Evolutionary conservation across 2,113 vertebrate genomes (phyloP), one percentile per base, ranked within the genome.

Genomic region (Platichthys flesus): DNA sequence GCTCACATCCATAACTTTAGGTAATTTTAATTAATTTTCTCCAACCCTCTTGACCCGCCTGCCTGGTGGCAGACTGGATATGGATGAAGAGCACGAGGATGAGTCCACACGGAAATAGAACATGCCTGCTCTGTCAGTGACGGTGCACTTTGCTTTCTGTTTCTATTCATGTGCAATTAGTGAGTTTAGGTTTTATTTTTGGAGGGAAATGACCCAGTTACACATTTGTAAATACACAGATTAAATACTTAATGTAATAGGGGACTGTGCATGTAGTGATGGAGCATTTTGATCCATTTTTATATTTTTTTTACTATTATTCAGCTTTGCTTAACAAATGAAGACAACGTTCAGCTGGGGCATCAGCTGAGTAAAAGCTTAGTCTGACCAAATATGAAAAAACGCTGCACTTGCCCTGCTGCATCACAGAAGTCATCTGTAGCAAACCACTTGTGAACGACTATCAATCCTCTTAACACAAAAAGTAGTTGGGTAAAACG

Each of bases 371-470:
- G 58, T 49, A 8, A 62, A 67, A 82, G 51, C 2, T 0, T 68
- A 20, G 14, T 51, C n/a, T 49, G 57, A 21, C 68, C 64, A 58
- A 64, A 79, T 68, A 21, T 68, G 59, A 65, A 74, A 28, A 54
- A 64, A 54, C 7, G 0, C 23, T 49, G 4, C 1, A 18, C 37
- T 52, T 15, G 14, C 42, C 58, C 28, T 42, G 63, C 67, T 66
- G 67, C 73, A 85, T 86, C 74, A 72, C 51, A 49, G 57, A 28
- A 58, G 28, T 79, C 74, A 74, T 71, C 63, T 65, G 56, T 79
- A 77, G 81, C 71, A 60, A 73, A 73, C 69, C 81, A 72, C 75
- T 55, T 57, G 16, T 71, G 68, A 76, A 67, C 69, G 66, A 71
- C 60, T 16, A 75, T 78, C 67, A 83, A 62, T 84, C 58, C 64